Base-by-base conservation (phyloP, 1,140 invertebrate genomes). In the Armadillidium nasatum region DNA sequence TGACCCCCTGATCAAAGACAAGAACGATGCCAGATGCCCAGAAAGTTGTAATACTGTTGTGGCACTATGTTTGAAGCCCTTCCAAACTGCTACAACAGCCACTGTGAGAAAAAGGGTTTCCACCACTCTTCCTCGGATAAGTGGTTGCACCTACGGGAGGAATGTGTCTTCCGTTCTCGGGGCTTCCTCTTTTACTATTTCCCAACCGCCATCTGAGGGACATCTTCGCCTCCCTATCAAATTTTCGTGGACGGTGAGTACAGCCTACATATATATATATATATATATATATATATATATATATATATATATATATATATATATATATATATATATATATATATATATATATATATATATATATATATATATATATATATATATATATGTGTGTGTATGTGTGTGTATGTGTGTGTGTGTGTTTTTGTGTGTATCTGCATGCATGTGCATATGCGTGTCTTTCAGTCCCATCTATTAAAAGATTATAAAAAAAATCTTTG, bases 341-440 rank as follows among this genome's bases (percentile, higher is more conserved):
- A 68, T n/a, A 68, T n/a, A 68, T n/a, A 68, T n/a, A 68, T n/a
- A 71, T 33, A 71, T 71, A 71, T 71, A 71, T 71, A 71, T 71
- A 71, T 71, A 71, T 71, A 71, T 43, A 71, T 43, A 71, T 43
- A 71, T 43, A 71, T 6, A 71, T 43, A 44, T 43, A 71, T 10
- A 71, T 71, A 71, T 71, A 71, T 71, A 71, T 71, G 23, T 71
- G 23, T 71, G 23, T 71, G 23, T 71, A 71, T 71, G 23, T 33
- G 4, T 71, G 23, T 71, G 23, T 71, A 33, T 71, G n/a, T n/a
- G n/a, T n/a, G n/a, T n/a, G n/a, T n/a, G n/a, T n/a, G n/a, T n/a
- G n/a, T n/a, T n/a, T n/a, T n/a, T n/a, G n/a, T n/a, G n/a, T n/a
- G n/a, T n/a, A n/a, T n/a, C n/a, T n/a, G n/a, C n/a, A n/a, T n/a